Base-by-base conservation (phyloP, 1,140 invertebrate genomes). In the Drosophila auraria region DNA sequence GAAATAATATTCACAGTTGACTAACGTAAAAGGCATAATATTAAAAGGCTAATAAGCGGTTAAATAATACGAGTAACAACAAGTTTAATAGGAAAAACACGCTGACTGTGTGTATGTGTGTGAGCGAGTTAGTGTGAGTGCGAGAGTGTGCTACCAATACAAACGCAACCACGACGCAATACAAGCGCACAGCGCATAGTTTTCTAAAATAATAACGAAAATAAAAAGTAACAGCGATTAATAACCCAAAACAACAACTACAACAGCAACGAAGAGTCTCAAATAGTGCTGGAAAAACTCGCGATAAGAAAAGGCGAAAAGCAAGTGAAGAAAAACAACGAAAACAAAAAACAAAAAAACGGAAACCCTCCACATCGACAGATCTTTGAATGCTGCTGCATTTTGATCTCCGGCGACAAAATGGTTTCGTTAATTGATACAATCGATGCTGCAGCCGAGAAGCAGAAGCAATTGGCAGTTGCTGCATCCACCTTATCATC, bases 351-450 rank as follows among this genome's bases (percentile, higher is more conserved):
- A 64, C 49, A 57, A 56, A 45, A 15, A 63, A 45, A 71, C 38
- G 70, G 61, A 47, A 66, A 80, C 75, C 74, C 74, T 62, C 68
- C 77, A 57, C 56, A 82, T 77, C 51, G 75, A 69, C 51, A 78
- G 40, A 78, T 66, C 65, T 80, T 79, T 90, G 84, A 82, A 90
- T 90, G 86, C 82, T 76, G 82, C 86, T 84, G 68, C 72, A 64
- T 62, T 71, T 82, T 59, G 47, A 89, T 78, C 76, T 80, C 59
- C 82, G 57, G 8, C 61, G 75, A 79, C 71, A 91, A 83, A 91
- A 91, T 91, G 89, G 89, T 91, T 79, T 92, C 89, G 50, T 83
- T 91, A 80, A 90, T 91, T 83, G 80, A 82, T 61, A 90, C 75
- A 70, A 86, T 89, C 68, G 82, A 91, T 64, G 82, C 89, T 68